Evolutionary conservation across 1,140 invertebrate genomes (phyloP), one percentile per base, ranked within the genome.

Genomic region (Diabrotica virgifera): DNA sequence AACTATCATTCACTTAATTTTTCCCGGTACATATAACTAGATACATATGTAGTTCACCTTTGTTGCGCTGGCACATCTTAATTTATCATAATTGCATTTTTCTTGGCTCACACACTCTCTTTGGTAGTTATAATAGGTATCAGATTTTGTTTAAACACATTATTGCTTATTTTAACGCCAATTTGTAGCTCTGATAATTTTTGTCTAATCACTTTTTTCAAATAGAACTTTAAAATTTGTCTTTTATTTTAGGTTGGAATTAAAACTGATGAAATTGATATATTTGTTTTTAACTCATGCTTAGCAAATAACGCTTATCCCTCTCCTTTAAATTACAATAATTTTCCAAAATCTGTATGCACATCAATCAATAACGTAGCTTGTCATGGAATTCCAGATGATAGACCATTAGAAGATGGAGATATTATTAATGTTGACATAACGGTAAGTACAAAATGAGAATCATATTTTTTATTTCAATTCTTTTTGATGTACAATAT

Each of bases 351-450:
- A 77, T 97, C 95, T 65, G 85, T 97, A 6, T 98, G 95, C 78
- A 98, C 95, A 4, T 97, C 95, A 58, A 87, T 98, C 0, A 98
- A 98, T 77, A 96, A 98, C 82, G 90, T 97, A 7, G 91, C 89
- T 24, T 95, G 93, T 73, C 96, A 98, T 84, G 96, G 95, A 24
- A 96, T 98, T 72, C 96, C 96, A 6, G 95, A 97, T 79, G 81
- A 88, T 77, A 83, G 94, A 67, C 84, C 84, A 35, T 78, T 98
- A 50, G 66, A 85, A 65, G 84, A 94, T 82, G 94, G 94, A 35
- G 96, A 98, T 77, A 94, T 96, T 62, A 83, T 97, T 11, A 96
- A 95, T 80, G 86, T 97, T 55, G 95, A 98, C 83, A 84, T 97
- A 35, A 95, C 94, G 53, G 94, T 96, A 82, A 86, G 83, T 80